phyloP scores from a whole-genome alignment of 2,113 vertebrate genomes.

The Pygoscelis adeliae region DNA sequence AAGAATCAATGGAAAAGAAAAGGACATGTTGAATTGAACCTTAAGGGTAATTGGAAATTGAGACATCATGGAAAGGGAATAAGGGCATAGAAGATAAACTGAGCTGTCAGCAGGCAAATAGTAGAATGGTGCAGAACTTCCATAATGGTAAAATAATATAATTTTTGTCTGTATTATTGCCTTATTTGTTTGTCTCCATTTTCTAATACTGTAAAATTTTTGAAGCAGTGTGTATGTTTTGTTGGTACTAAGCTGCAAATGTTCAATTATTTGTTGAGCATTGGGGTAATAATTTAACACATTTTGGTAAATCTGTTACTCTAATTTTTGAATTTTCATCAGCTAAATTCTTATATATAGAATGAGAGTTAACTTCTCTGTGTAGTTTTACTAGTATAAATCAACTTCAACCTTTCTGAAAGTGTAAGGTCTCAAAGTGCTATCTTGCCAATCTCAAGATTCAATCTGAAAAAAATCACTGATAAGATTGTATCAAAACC shows the following conservation, averaged over 20 bases:
- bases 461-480: background rate
- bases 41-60: background rate
- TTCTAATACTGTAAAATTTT: background rate
- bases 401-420: background rate
- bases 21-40: fast-evolving
- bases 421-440: background rate
- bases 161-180: background rate
- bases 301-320: background rate
- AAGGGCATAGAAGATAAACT: background rate
- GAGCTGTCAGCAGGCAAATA: background rate
- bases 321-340: background rate
- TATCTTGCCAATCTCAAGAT: background rate
- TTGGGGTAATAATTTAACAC: background rate
- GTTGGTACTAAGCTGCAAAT: background rate
- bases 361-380: background rate
- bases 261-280: background rate
- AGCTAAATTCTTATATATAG: background rate
- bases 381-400: background rate
- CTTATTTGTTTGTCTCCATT: background rate
- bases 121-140: background rate
- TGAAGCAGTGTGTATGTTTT: background rate
- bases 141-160: background rate
- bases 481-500: background rate
- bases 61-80: background rate
- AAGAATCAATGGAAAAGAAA: background rate